These are phyloP conservation scores for Pseudorhombus dupliciocellatus DNA, from an alignment of 2,113 vertebrate genomes.

Conservation along the genomic window DNA sequence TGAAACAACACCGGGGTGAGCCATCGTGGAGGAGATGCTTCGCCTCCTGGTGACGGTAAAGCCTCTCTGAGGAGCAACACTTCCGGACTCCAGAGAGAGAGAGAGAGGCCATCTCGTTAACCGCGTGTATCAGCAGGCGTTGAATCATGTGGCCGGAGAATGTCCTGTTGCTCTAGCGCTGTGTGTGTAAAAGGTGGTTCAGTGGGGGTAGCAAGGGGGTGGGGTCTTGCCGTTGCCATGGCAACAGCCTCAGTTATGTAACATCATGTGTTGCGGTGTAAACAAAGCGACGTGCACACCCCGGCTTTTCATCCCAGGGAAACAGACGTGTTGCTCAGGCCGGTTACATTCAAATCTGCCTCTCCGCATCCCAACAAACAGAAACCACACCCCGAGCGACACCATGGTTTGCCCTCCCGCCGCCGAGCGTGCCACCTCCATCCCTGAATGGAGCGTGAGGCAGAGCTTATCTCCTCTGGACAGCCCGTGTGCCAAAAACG, in stretches of 20 bases:
- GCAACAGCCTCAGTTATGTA: slow-evolving; percentile 80
- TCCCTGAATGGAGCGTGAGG: slow-evolving; percentile 1
- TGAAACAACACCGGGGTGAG: slow-evolving; percentile 30
- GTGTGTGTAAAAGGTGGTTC: slow-evolving; percentile 8
- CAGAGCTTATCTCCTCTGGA: slow-evolving; percentile 46
- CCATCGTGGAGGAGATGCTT: slow-evolving; percentile 11
- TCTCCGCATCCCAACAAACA: too few relatives aligned
- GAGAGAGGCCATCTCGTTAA: slow-evolving; percentile 47
- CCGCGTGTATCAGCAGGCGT: neutral
- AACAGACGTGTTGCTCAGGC: neutral
- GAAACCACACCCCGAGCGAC: slow-evolving; percentile 8
- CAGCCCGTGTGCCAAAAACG: slow-evolving; percentile 29
- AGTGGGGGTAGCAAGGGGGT: slow-evolving; percentile 18
- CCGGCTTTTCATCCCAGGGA: slow-evolving; percentile 13
- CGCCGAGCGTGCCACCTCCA: neutral
- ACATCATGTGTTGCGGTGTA: slow-evolving; percentile 71
- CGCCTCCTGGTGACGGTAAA: slow-evolving; percentile 22
- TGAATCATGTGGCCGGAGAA: slow-evolving; percentile 41
- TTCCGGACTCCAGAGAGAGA: slow-evolving; percentile 2
- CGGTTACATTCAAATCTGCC: slow-evolving; percentile 5
- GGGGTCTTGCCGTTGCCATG: slow-evolving; percentile 57
- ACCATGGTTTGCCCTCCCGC: slow-evolving; percentile 24
- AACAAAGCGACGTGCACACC: slow-evolving; percentile 68
- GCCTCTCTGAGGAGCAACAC: neutral
- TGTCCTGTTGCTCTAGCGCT: slow-evolving; percentile 23